Base-by-base conservation (phyloP, 1,140 invertebrate genomes). In the Drosophila busckii region DNA sequence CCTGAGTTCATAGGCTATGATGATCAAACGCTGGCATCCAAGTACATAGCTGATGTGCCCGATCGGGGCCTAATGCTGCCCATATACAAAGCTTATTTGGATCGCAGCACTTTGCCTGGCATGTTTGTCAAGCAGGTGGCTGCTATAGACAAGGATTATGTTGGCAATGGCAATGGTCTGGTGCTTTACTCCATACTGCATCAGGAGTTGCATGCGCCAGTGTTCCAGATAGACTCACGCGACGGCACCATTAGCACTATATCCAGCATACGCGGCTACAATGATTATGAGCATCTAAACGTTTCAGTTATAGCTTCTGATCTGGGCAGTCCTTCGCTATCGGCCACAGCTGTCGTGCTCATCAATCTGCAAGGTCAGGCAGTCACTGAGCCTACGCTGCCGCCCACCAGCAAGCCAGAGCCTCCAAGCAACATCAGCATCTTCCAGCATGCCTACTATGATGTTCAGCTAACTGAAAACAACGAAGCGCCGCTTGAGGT, bases 101-200 rank as follows among this genome's bases (percentile, higher is more conserved):
- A 91, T 38, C 93, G 95, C 70, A 93, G 93, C 71, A 90, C 89
- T 7, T 90, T 91, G 1, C 88, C 93, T 1, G 93, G 93, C 9
- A 92, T 91, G 3, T 88, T 91, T 6, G 91, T 96, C 0, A 90
- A 90, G 2, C 90, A 90, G 86, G 91, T 97, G 2, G 91, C 90
- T 45, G 96, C 95, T 0, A 95, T 95, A 32, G 96, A 98, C 88
- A 91, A 92, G 0, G 96, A 97, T 84, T 94, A 93, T 70, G 89
- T 92, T 17, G 93, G 92, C 0, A 96, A 96, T 76, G 94, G 95
- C 26, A 95, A 95, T 71, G 94, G 94, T 0, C 75, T 95, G n/a
- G 90, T 95, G 1, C 75, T 94, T 0, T 95, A 93, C 63, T 92
- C 93, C 58, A 89, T 94, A 28, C 89, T 91, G 31, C 87, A 89